A percentile compares a stretch with the other conserved stretches of the same genome.
Evolutionary conservation across 2,888 invertebrate genomes (phyloP).

Genomic region (Ommatoiulus sabulosus): DNA sequence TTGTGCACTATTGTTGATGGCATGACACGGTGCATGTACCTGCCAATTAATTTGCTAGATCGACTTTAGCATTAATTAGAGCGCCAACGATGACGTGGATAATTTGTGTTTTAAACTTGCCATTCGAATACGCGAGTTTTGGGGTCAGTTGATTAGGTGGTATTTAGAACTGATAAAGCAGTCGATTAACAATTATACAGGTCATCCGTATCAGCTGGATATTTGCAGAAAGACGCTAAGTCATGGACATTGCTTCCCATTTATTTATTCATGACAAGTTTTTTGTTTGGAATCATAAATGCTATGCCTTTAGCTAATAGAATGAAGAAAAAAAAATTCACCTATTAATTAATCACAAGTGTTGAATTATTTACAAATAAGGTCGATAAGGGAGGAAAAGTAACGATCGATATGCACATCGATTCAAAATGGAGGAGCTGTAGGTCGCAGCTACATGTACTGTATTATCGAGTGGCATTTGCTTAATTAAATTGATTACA

Average conservation of each 20-base stretch:
- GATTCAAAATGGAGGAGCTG: no score
- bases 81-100: background rate
- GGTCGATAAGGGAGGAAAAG: background rate
- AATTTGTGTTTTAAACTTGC: background rate
- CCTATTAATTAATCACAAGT: background rate
- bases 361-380: conserved; percentile 4
- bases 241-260: background rate
- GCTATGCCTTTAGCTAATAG: background rate
- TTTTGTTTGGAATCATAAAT: background rate
- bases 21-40: no score
- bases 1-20: no score
- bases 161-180: no score
- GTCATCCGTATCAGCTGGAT: background rate
- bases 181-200: background rate
- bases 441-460: background rate
- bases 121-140: background rate
- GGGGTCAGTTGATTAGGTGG: background rate
- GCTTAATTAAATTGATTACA: no score
- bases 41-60: background rate
- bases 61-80: background rate
- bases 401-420: background rate
- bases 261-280: background rate
- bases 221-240: background rate
- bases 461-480: no score
- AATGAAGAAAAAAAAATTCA: background rate